Percentiles rank a stretch among this genome's conserved stretches.
phyloP scores from a whole-genome alignment of 2,888 invertebrate species.

The Spialia ferax region DNA sequence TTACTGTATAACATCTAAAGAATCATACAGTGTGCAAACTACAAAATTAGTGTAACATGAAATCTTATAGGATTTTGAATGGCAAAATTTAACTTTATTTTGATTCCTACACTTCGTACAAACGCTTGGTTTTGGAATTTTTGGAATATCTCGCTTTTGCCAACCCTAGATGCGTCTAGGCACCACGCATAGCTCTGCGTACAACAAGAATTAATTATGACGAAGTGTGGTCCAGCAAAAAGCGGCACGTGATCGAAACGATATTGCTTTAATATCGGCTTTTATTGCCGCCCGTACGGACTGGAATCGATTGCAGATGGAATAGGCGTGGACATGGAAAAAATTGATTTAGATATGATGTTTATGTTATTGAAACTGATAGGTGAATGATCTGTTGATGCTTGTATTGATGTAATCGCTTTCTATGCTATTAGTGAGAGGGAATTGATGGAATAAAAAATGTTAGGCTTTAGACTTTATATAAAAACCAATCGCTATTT shows the following conservation, averaged over 20 bases:
- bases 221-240: conserved; percentile 49
- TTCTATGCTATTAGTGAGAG: conserved; percentile 16
- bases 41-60: too few species aligned
- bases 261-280: conserved; percentile 57
- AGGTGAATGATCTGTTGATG: conserved; percentile 28
- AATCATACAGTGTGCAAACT: too few species aligned
- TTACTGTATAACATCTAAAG: too few species aligned
- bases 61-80: too few species aligned
- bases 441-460: background rate
- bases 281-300: conserved; percentile 26
- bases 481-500: too few species aligned
- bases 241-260: conserved; percentile 57
- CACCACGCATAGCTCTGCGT: conserved; percentile 44
- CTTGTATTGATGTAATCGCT: too few species aligned
- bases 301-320: conserved; percentile 30
- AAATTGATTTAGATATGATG: conserved; percentile 32
- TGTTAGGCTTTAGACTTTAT: background rate
- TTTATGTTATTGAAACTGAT: conserved; percentile 32
- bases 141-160: background rate
- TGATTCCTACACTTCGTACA: background rate
- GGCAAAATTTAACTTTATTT: too few species aligned
- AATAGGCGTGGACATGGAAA: conserved; percentile 27
- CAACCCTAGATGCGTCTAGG: conserved; percentile 19
- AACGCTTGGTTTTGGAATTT: too few species aligned
- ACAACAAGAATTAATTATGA: conserved; percentile 58